A percentile compares a stretch with the other conserved stretches of the same genome.
Conservation (phyloP, 2,113 vertebrate species). For the Chaenocephalus aceratus region DNA sequence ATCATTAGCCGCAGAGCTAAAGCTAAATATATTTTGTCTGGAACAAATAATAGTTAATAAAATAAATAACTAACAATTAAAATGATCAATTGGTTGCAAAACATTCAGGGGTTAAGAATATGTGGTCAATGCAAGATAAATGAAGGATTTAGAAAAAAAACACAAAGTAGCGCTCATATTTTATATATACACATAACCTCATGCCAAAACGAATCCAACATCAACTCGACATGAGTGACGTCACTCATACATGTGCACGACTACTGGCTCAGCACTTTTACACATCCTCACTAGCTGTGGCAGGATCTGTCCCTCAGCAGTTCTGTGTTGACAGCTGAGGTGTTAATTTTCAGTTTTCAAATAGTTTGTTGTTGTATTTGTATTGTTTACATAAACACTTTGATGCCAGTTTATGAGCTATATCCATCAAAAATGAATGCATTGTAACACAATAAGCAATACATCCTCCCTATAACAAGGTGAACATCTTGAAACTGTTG, state of each 20-base stretch:
- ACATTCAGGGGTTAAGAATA: not conserved
- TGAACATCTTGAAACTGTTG: not conserved
- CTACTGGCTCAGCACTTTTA: constrained; percentile 44
- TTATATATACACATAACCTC: not conserved
- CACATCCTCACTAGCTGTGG: constrained; percentile 26
- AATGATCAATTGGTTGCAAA: not conserved
- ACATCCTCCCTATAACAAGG: too few species aligned
- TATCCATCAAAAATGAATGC: not conserved
- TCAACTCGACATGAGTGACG: not conserved
- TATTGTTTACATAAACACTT: not conserved
- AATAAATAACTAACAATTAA: not conserved
- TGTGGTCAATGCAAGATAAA: not conserved
- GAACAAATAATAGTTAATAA: too few species aligned
- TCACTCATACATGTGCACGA: not conserved
- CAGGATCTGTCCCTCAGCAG: constrained; percentile 41
- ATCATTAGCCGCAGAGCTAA: not conserved
- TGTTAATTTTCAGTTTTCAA: constrained; percentile 10
- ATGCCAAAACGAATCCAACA: not conserved
- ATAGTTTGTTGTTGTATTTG: not conserved
- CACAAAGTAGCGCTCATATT: not conserved
- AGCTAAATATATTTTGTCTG: too few species aligned
- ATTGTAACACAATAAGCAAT: not conserved
- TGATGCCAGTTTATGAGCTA: not conserved
- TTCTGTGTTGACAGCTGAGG: constrained; percentile 29
- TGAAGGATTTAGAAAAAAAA: not conserved